Evolutionary conservation across 2,888 invertebrate species (phyloP), one percentile per base, ranked within the genome.

Genomic region (Xylocampa areola): DNA sequence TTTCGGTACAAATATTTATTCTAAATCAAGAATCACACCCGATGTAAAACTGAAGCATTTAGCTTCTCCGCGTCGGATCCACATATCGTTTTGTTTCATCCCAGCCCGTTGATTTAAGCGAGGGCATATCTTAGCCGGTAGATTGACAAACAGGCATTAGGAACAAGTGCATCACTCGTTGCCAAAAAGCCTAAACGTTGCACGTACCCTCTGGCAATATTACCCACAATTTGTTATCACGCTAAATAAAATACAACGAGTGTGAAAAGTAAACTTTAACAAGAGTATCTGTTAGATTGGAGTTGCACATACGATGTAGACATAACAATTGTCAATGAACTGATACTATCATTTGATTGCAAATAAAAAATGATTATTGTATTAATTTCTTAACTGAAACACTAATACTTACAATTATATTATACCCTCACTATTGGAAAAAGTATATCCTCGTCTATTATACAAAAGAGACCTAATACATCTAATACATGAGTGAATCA

Each of bases 81-180:
- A n/a, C n/a, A n/a, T n/a, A n/a, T n/a, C n/a, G n/a, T n/a, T n/a
- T 11, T 30, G 13, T 17, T 27, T 19, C 10, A 14, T 48, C 33
- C 40, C 21, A 39, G 21, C 4, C 2, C 6, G 33, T 33, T 23
- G 23, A 35, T 44, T 47, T 23, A 36, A 25, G 19, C 10, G 25
- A 23, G 6, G 43, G 49, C 52, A 52, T 58, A 48, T 37, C 36
- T 21, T 43, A 43, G 4, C 35, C 21, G 45, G 14, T 13, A 50
- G 50, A 70, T 58, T 44, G 58, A 64, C 45, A 49, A 35, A 16
- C 40, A 14, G 35, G 11, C 43, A 48, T 58, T 58, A 52, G 41
- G 37, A 41, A 32, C 25, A 35, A 16, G 32, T 39, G 8, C 30
- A 33, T 57, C 57, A 63, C 27, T n/a, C 25, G 32, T 32, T 69